Conservation (phyloP, 1,140 invertebrate genomes). For the Leptestheria dahalacensis region DNA sequence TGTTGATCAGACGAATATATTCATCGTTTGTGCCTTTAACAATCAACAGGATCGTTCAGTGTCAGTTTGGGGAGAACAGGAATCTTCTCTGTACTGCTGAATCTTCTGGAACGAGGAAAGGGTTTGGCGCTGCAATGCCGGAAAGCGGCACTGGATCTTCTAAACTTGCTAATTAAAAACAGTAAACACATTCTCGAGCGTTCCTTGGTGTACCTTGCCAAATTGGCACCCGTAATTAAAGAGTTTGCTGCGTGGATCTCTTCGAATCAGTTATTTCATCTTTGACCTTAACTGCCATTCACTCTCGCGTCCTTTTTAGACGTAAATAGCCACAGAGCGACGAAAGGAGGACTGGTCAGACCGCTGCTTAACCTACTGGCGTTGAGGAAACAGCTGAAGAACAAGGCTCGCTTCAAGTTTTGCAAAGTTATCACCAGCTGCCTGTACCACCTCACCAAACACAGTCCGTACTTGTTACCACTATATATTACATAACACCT, state of each 20-base stretch:
- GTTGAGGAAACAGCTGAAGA: background rate
- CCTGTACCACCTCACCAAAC: conserved; percentile 4
- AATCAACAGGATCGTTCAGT: background rate
- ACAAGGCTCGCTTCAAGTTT: conserved; percentile 7
- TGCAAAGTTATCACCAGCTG: conserved; percentile 6
- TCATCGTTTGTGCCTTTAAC: background rate
- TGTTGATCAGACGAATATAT: background rate
- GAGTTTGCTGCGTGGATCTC: background rate
- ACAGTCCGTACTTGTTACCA: conserved; percentile 2
- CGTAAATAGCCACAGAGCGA: background rate
- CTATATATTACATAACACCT: background rate
- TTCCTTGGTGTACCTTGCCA: background rate
- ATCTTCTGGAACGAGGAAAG: background rate
- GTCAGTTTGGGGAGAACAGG: background rate
- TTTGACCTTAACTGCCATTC: background rate
- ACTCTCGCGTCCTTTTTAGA: background rate
- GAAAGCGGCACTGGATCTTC: background rate
- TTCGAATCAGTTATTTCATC: background rate
- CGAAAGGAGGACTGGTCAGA: background rate
- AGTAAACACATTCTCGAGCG: background rate
- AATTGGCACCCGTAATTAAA: background rate
- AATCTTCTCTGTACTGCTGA: background rate
- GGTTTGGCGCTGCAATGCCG: background rate
- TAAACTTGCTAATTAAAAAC: background rate
- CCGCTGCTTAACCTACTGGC: background rate